These are phyloP conservation scores for Aquatica leii DNA, from an alignment of 2,888 invertebrate genomes.

Conservation along the genomic window DNA sequence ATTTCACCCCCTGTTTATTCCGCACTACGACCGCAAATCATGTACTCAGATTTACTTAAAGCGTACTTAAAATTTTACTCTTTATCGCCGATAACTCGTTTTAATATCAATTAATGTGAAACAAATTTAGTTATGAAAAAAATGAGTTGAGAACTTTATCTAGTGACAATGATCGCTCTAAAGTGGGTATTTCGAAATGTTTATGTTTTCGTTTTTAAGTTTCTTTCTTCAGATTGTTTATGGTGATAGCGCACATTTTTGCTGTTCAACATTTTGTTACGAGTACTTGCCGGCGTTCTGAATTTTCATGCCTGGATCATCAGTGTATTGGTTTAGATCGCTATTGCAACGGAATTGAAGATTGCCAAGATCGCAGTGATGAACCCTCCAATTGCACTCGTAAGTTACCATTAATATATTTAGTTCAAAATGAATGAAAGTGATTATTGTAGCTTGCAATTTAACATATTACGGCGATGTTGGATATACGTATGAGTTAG, in stretches of 20 bases:
- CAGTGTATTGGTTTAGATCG: slow-evolving; percentile 76
- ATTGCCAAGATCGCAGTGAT: slow-evolving; percentile 81
- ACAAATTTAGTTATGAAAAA: slow-evolving; percentile 1
- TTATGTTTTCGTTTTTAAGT: not conserved
- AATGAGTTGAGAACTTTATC: not conserved
- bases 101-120: slow-evolving; percentile 23
- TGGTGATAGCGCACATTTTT: slow-evolving; percentile 13
- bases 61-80: slow-evolving; percentile 26
- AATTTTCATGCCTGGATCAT: slow-evolving; percentile 58
- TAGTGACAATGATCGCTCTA: not conserved
- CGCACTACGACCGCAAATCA: slow-evolving; percentile 30
- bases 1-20: slow-evolving; percentile 32
- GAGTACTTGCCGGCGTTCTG: slow-evolving; percentile 46
- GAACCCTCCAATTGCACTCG: slow-evolving; percentile 79
- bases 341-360: slow-evolving; percentile 79
- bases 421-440: not conserved
- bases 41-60: slow-evolving; percentile 25
- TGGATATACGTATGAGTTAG: slow-evolving; percentile 80
- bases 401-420: slow-evolving; percentile 63
- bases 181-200: slow-evolving; percentile 15
- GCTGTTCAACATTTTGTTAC: slow-evolving; percentile 15
- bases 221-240: slow-evolving; percentile 2
- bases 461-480: slow-evolving; percentile 84
- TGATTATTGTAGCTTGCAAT: slow-evolving; percentile 74
- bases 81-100: slow-evolving; percentile 13